Evolutionary conservation across 2,888 invertebrate genomes (phyloP), one percentile per base, ranked within the genome.

Genomic region (Phytoseiulus persimilis): DNA sequence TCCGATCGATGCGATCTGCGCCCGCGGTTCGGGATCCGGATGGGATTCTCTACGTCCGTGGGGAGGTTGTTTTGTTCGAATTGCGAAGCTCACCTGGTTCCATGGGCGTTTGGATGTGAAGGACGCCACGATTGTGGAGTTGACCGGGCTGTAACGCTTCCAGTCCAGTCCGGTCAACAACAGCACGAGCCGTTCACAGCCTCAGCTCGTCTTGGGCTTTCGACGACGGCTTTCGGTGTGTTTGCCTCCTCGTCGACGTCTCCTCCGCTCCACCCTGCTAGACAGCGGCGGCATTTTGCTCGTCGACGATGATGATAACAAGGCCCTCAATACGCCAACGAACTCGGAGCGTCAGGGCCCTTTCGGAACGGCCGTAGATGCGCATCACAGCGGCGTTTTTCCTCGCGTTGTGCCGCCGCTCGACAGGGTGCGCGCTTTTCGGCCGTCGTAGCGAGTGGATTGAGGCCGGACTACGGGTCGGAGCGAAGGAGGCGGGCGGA

Each of bases 121-220:
- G 87, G 87, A 87, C 87, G 87, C 87, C 87, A 87, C 87, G 87
- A 45, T 87, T 87, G 87, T 33, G 33, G 87, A 45, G 87, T 87
- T 32, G 87, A 32, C 45, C 87, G 45, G 87, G 87, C 87, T 87
- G 87, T 31, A 87, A 65, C 14, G 65, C 65, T 65, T 65, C 65
- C 65, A 65, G 65, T 65, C 87, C 39, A 87, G 32, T 87, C 87
- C 87, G 87, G 45, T 87, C 87, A 87, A 87, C 87, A 87, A 45
- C 39, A 87, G 39, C 32, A 87, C 87, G 45, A 87, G 45, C 87
- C 65, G 65, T 65, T 65, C 65, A 65, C 65, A 65, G 65, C 65
- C 65, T 65, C 65, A 65, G 65, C 65, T 65, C 65, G 65, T 65
- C 65, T 65, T 65, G 11, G 65, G 65, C 65, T 65, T 65, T 65